phyloP scores from a whole-genome alignment of 2,888 invertebrate species.

The Lamproptera curius region DNA sequence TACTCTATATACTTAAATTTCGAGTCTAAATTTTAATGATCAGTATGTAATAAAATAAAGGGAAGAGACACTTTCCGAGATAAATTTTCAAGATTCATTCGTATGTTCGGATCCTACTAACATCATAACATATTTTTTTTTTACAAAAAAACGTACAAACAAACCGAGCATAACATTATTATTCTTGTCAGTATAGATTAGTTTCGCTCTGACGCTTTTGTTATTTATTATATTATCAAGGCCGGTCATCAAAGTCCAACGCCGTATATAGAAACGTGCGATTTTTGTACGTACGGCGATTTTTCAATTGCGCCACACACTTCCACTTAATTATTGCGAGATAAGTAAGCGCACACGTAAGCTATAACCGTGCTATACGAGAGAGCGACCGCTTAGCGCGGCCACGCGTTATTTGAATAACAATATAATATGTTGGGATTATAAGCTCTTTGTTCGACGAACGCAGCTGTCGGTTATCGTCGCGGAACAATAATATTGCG shows the following conservation, averaged over 20 bases:
- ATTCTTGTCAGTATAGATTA: no score
- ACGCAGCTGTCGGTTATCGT: constrained; percentile 71
- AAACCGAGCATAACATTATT: no score
- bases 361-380: constrained; percentile 42
- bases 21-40: no score
- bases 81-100: no score
- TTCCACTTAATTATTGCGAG: constrained; percentile 51
- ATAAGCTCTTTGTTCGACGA: constrained; percentile 63
- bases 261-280: constrained; percentile 11
- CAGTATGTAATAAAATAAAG: no score
- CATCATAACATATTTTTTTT: no score
- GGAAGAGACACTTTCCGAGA: no score
- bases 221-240: no score
- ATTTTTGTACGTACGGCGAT: constrained; percentile 24
- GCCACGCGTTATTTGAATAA: constrained; percentile 48
- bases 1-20: no score
- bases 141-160: no score
- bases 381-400: constrained; percentile 41
- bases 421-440: constrained; percentile 53
- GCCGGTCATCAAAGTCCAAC: constrained; percentile 1
- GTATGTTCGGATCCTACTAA: no score
- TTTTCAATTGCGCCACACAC: constrained; percentile 45
- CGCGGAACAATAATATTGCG: constrained; percentile 57
- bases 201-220: no score
- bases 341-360: constrained; percentile 56